Base-by-base conservation (phyloP, 2,888 invertebrate genomes). In the Habrosyne pyritoides region DNA sequence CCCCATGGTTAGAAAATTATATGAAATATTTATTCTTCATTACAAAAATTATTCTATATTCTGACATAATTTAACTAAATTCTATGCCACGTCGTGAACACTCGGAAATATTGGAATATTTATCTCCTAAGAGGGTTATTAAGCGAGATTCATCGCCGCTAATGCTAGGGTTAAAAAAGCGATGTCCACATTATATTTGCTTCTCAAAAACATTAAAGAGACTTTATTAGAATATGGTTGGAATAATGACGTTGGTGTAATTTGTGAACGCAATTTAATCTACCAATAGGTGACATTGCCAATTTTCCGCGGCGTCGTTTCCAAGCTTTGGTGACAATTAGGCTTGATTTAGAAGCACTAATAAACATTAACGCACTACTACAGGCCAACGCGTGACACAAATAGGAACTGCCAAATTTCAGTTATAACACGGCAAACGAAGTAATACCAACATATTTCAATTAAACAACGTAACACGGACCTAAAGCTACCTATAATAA, bases 311-410 rank as follows among this genome's bases (percentile, higher is more conserved):
- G 50, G 47, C 55, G 56, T 60, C 50, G 53, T 65, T 50, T 28
- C 28, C 50, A 21, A 28, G 21, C 0, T 14, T 30, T n/a, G 21
- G 66, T 62, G 70, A 77, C 75, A 74, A 76, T 79, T 77, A 75
- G 63, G 56, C 71, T 69, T 82, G 81, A 83, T 83, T 83, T 82
- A 83, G 73, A 57, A 52, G 58, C 21, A 57, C 75, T 73, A 80
- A 79, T 81, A 81, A 77, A 75, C 77, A 74, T 64, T 28, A 72
- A 72, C 62, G 61, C 60, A 70, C 57, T 54, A 52, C 46, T 36
- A 48, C 55, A 60, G 63, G 47, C 55, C 61, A 57, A 58, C 61
- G 73, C 84, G 82, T 82, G 83, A 81, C 71, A 54, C 60, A 73
- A 75, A 77, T 81, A 58, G 66, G 60, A 70, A 80, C 65, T 59